Conservation (phyloP, 2,888 invertebrate genomes). For the Lepidonotus clava region DNA sequence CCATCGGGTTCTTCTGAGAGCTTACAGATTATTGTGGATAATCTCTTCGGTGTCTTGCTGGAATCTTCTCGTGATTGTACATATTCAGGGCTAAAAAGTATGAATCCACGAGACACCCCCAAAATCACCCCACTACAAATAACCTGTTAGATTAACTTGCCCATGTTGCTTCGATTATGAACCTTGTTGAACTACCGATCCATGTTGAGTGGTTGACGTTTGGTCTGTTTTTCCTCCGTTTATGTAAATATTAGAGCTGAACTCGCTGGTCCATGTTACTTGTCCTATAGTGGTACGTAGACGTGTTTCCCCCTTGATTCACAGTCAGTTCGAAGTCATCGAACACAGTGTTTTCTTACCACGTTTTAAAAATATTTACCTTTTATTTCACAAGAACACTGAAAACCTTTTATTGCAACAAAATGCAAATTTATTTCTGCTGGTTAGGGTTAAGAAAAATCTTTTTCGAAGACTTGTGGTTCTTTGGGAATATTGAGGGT, state of each 20-base stretch:
- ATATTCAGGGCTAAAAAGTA: no score
- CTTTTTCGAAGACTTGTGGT: no score
- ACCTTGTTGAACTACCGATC: constrained; percentile 24
- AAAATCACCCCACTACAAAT: no score
- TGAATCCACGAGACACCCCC: no score
- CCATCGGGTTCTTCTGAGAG: no score
- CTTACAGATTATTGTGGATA: no score
- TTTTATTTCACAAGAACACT: no score
- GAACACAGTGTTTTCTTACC: background rate
- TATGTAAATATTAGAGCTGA: background rate
- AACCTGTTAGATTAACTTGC: no score
- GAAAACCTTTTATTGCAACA: no score
- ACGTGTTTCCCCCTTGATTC: background rate
- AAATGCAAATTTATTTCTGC: background rate
- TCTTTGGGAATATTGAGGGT: no score
- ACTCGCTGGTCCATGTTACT: background rate
- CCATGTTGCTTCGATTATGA: constrained; percentile 10
- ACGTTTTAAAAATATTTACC: background rate
- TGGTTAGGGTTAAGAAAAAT: background rate
- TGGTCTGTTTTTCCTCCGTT: constrained; percentile 42
- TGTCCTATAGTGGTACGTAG: background rate
- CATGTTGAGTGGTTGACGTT: constrained; percentile 40
- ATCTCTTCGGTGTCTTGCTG: no score
- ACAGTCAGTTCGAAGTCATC: background rate
- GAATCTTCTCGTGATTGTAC: no score